Conservation (phyloP, 35 echinoderm and acorn worm genomes). For the Diadema setosum region DNA sequence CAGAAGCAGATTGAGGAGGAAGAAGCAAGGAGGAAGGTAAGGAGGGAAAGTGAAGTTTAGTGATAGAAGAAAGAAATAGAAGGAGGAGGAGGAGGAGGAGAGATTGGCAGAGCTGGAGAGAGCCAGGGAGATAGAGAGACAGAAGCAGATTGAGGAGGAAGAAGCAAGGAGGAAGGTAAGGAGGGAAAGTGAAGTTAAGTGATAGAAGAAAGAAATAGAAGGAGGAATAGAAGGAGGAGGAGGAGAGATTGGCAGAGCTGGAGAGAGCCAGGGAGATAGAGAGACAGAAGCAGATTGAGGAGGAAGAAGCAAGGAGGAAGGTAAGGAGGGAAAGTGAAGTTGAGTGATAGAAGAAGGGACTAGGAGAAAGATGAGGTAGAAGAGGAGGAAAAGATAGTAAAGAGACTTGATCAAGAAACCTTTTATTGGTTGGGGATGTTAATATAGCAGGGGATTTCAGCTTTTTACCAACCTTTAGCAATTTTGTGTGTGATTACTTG, state of each 20-base stretch:
- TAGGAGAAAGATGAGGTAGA: neutral
- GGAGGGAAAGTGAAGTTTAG: constrained; percentile 57
- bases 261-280: constrained; percentile 76
- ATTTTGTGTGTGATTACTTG: no score
- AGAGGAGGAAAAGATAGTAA: neutral
- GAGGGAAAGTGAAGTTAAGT: no score
- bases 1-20: constrained; percentile 62
- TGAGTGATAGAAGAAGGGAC: neutral
- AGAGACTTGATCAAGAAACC: neutral
- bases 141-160: constrained; percentile 92
- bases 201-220: constrained; percentile 54
- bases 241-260: constrained; percentile 61
- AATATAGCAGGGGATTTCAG: no score
- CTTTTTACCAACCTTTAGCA: no score
- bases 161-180: constrained; percentile 72
- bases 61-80: no score
- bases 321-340: neutral
- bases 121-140: constrained; percentile 62
- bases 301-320: constrained; percentile 79
- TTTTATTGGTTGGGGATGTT: no score
- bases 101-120: constrained; percentile 67
- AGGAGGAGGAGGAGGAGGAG: constrained; percentile 63
- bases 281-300: constrained; percentile 50
- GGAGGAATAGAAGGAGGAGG: constrained; percentile 52
- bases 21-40: constrained; percentile 79